phyloP scores from a whole-genome alignment of 2,888 invertebrate genomes.

The Bombylius major region DNA sequence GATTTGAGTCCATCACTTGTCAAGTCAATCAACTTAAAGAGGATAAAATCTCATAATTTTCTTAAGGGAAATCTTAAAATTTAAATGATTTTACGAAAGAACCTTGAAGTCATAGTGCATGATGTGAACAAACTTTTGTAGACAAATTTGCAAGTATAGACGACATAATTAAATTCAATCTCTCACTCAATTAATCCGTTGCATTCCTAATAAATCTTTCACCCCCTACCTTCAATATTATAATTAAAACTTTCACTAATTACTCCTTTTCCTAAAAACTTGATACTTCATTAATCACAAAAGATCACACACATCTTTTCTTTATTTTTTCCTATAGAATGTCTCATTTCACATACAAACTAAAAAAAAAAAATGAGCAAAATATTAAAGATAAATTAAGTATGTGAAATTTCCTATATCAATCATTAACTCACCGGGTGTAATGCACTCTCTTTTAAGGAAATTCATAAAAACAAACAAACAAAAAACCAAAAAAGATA shows the following conservation, averaged over 20 bases:
- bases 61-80: no score
- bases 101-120: no score
- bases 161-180: no score
- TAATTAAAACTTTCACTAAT: neutral
- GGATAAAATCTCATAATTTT: no score
- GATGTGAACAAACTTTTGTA: no score
- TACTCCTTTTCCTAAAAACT: neutral
- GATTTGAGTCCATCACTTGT: no score
- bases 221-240: neutral
- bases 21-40: no score
- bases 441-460: neutral
- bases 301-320: neutral
- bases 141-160: no score
- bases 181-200: no score
- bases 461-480: neutral
- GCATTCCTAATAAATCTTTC: no score
- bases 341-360: neutral
- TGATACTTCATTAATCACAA: neutral
- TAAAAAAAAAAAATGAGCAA: neutral
- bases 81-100: no score
- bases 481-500: neutral
- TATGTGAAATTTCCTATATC: neutral
- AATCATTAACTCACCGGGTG: neutral
- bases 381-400: neutral
- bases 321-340: neutral